phyloP scores from a whole-genome alignment of 2,113 vertebrate species.

The Zonotrichia leucophrys region DNA sequence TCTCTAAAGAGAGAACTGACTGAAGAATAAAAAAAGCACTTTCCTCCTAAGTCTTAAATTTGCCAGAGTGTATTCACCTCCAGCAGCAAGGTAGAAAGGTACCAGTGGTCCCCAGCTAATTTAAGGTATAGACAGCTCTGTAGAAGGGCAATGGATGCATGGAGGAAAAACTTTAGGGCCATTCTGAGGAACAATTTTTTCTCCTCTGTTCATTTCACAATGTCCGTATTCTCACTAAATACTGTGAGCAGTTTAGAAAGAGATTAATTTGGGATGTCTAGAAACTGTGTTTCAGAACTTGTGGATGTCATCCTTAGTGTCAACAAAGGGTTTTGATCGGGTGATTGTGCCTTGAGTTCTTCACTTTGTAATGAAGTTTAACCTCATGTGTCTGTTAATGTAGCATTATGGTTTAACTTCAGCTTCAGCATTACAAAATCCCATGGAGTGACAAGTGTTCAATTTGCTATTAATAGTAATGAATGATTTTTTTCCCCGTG shows the following conservation, averaged over 20 bases:
- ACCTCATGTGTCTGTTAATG: not conserved
- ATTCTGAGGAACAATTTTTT: not conserved
- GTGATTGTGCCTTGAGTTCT: not conserved
- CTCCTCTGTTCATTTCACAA: not conserved
- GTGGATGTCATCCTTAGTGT: not conserved
- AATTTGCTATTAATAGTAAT: not conserved
- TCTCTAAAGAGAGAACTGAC: conserved; percentile 50
- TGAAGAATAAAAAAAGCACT: conserved; percentile 21
- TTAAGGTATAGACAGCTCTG: conserved; percentile 14
- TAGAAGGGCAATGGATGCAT: not conserved
- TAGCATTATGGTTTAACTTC: not conserved
- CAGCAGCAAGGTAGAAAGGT: conserved; percentile 33
- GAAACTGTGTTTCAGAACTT: not conserved
- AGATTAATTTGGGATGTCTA: not conserved
- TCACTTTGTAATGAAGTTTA: not conserved
- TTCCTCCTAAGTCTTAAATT: conserved; percentile 48
- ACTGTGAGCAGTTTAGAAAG: not conserved
- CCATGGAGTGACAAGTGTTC: not conserved
- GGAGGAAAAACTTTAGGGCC: not conserved
- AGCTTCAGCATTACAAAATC: not conserved
- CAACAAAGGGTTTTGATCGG: not conserved
- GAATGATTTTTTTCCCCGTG: not conserved
- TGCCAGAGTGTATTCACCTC: not conserved
- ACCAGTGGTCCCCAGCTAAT: conserved; percentile 52
- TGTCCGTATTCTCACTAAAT: not conserved